Conservation (phyloP, 2,113 vertebrate species). For the Cygnus buccinator region DNA sequence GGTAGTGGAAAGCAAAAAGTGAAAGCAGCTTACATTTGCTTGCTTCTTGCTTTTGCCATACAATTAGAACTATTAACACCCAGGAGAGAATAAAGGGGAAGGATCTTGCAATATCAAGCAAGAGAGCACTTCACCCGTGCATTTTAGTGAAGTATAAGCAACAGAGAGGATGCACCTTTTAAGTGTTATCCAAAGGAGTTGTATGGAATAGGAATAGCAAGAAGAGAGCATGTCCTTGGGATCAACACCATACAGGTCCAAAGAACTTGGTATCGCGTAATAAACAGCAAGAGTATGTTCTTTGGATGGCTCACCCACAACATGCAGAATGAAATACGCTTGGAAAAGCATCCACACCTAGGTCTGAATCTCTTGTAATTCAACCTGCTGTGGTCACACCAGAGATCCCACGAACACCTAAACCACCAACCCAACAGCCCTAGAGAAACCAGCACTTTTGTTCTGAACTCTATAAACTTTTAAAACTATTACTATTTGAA, state of each 20-base stretch:
- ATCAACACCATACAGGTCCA: background rate
- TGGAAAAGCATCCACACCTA: background rate
- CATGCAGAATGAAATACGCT: background rate
- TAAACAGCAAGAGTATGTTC: background rate
- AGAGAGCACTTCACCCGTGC: background rate
- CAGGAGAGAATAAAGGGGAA: background rate
- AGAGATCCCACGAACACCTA: background rate
- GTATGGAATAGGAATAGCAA: background rate
- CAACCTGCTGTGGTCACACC: background rate
- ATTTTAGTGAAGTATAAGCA: background rate
- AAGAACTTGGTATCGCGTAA: background rate
- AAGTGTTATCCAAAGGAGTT: background rate
- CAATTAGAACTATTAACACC: background rate
- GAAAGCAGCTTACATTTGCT: background rate
- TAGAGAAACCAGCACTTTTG: background rate
- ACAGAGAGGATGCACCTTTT: background rate
- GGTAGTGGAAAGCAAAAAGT: background rate
- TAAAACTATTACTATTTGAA: background rate
- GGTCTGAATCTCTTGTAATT: background rate
- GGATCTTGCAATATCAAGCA: background rate
- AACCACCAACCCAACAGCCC: background rate
- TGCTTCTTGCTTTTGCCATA: background rate
- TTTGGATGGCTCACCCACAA: background rate
- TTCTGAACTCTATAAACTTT: background rate
- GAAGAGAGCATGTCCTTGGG: background rate